These are phyloP conservation scores for Ericerus pela DNA, from an alignment of 1,140 invertebrate species.

Conservation along the genomic window DNA sequence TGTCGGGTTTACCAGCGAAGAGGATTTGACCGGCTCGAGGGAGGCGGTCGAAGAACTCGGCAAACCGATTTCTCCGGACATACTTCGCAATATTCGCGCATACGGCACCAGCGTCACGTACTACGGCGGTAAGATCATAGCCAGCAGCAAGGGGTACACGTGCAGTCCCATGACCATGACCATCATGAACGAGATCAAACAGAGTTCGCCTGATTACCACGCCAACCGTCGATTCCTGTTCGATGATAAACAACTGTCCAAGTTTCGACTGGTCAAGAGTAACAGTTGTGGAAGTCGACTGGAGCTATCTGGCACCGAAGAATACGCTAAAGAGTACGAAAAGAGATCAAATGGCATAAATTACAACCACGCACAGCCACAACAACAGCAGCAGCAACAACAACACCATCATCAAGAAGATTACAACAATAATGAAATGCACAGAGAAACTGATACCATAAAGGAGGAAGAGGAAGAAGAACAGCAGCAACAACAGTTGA, in stretches of 20 bases:
- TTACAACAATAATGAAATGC: constrained; percentile 20
- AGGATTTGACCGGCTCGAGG: constrained; percentile 27
- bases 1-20: constrained; percentile 23
- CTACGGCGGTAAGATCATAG: constrained; percentile 62
- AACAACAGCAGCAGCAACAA: constrained; percentile 23
- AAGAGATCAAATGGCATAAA: constrained; percentile 17
- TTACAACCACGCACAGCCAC: constrained; percentile 24
- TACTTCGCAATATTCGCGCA: constrained; percentile 69
- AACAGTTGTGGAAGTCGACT: constrained; percentile 69
- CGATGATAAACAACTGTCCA: constrained; percentile 20
- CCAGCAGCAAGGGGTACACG: constrained; percentile 44
- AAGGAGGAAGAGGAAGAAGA: constrained; percentile 23
- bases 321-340: constrained; percentile 16
- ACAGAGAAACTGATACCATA: constrained; percentile 20
- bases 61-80: constrained; percentile 37
- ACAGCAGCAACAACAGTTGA: constrained; percentile 32
- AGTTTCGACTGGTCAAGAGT: constrained; percentile 51
- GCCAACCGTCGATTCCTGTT: constrained; percentile 13
- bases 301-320: constrained; percentile 48
- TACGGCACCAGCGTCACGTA: constrained; percentile 72
- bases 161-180: constrained; percentile 43
- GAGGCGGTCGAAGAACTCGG: constrained; percentile 26
- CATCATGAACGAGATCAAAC: constrained; percentile 46
- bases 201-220: constrained; percentile 4
- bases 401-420: constrained; percentile 15